Percentiles rank a stretch among this genome's conserved stretches.
These are phyloP conservation scores for Ondatra zibethicus DNA, from an alignment of 2,113 vertebrate species.

Conservation along the genomic window DNA sequence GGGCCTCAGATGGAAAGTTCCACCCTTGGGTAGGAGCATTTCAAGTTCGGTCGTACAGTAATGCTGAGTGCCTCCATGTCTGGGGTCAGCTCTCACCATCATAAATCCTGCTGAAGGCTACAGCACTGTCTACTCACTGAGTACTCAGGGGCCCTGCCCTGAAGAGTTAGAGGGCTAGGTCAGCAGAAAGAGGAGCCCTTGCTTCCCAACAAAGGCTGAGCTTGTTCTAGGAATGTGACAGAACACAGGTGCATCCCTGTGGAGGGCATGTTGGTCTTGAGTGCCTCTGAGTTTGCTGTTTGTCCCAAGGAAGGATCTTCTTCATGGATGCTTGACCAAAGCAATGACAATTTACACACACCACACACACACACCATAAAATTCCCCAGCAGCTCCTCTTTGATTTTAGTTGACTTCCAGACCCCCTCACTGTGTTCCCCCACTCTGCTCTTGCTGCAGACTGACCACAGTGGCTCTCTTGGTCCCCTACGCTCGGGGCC, in stretches of 20 bases:
- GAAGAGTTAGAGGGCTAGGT: neutral
- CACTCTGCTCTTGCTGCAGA: neutral
- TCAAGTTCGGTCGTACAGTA: neutral
- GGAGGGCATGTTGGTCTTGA: neutral
- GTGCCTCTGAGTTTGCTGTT: neutral
- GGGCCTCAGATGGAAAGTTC: neutral
- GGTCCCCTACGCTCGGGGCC: neutral
- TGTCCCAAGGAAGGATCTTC: neutral
- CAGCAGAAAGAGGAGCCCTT: neutral
- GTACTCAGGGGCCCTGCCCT: neutral
- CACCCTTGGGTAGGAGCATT: neutral
- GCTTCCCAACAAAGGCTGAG: neutral
- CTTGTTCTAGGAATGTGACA: neutral
- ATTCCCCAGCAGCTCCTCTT: neutral
- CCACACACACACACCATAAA: neutral
- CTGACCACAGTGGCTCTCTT: neutral
- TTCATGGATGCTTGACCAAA: neutral
- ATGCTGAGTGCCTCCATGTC: neutral
- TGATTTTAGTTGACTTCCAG: neutral
- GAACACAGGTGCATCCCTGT: neutral
- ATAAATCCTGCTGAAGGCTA: neutral
- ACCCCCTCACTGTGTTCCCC: neutral
- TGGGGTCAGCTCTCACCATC: neutral
- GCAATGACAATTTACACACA: neutral
- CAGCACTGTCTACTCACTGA: neutral